Evolutionary conservation across 1,140 invertebrate genomes (phyloP).

Genomic region (Drosophila equinoxialis): DNA sequence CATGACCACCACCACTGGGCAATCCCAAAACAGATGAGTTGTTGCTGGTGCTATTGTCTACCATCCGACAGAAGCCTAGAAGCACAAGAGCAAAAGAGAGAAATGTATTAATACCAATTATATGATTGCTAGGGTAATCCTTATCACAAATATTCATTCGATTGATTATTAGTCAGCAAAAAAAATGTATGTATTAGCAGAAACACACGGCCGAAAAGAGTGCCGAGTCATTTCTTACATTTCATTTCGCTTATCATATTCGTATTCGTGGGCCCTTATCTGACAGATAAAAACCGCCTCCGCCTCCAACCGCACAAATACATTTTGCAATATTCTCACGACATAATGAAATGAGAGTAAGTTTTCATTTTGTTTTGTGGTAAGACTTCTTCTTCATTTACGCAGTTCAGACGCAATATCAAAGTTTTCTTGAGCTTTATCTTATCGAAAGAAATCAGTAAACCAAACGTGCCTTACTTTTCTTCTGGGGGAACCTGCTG

Average conservation of each 20-base stretch:
- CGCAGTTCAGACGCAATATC: not conserved
- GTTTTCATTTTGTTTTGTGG: not conserved
- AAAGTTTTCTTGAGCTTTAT: not conserved
- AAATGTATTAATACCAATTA: not conserved
- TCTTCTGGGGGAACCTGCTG: not conserved
- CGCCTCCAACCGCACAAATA: not conserved
- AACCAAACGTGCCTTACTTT: not conserved
- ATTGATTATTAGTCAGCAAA: constrained; percentile 4
- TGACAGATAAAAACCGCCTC: not conserved
- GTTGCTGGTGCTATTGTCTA: constrained; percentile 86
- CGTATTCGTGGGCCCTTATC: constrained; percentile 44
- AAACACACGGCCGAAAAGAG: constrained; percentile 34
- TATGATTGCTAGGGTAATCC: not conserved
- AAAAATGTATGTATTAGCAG: not conserved
- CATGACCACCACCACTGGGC: constrained; percentile 71
- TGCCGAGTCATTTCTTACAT: constrained; percentile 50
- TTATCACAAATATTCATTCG: not conserved
- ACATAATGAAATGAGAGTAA: not conserved
- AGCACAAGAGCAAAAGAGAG: not conserved
- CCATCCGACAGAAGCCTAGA: constrained; percentile 92
- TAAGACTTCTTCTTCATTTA: not conserved
- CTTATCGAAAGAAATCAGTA: constrained; percentile 3
- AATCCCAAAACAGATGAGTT: constrained; percentile 80
- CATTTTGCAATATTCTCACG: constrained; percentile 1
- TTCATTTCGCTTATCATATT: constrained; percentile 53